A percentile compares a stretch with the other conserved stretches of the same genome.
phyloP scores from a whole-genome alignment of 2,888 invertebrate species.

The Ormyrus labotus region DNA sequence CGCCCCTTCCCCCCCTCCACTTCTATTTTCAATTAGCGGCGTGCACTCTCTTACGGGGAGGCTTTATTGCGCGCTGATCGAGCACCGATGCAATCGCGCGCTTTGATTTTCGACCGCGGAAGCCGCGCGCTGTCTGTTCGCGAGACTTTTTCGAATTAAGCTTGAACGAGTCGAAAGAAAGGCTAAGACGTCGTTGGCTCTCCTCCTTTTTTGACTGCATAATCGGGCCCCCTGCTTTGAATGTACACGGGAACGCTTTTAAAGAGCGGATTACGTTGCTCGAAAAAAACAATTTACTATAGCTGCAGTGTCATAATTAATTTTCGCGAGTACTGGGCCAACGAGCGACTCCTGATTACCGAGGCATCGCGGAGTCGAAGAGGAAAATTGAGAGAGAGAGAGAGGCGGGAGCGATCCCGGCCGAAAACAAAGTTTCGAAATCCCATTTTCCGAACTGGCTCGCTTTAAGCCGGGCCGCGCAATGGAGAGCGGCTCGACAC shows the following conservation, averaged over 20 bases:
- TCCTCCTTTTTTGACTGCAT: too few relatives aligned
- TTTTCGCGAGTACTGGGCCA: too few relatives aligned
- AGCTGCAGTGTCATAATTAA: too few relatives aligned
- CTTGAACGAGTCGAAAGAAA: too few relatives aligned
- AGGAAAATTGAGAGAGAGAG: background rate
- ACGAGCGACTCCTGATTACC: background rate
- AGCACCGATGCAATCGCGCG: constrained; percentile 23
- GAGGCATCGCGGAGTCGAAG: background rate
- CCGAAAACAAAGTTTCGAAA: constrained; percentile 52
- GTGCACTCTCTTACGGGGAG: background rate
- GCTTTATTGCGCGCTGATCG: constrained; percentile 12
- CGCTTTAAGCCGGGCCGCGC: constrained; percentile 1
- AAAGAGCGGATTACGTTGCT: too few relatives aligned
- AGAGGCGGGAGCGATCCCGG: background rate
- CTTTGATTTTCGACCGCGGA: background rate
- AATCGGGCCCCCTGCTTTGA: too few relatives aligned
- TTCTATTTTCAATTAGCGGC: constrained; percentile 33
- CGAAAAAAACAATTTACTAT: too few relatives aligned
- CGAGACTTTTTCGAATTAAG: too few relatives aligned
- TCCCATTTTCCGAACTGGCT: constrained; percentile 47
- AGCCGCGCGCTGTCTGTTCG: too few relatives aligned
- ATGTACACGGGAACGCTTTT: too few relatives aligned
- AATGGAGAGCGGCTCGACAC: constrained; percentile 22
- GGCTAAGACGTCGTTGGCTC: too few relatives aligned
- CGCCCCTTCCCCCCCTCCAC: background rate